A percentile compares a stretch with the other conserved stretches of the same genome.
These are phyloP conservation scores for Tangara arthus DNA, from an alignment of 2,797 vertebrate genomes.

Conservation along the genomic window DNA sequence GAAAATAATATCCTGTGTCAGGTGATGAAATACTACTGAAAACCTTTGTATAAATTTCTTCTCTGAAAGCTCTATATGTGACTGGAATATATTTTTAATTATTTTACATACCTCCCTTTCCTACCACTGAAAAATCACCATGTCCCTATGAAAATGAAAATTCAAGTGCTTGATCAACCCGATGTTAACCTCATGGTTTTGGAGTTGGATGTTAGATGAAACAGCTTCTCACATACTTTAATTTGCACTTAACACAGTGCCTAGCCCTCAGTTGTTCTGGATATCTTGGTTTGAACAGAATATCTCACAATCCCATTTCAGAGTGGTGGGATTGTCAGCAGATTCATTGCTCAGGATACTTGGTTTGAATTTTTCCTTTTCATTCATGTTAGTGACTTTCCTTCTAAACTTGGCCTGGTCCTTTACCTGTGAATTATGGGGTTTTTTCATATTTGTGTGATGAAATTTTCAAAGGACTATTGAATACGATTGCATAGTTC, in stretches of 20 bases:
- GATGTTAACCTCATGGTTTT: accelerated
- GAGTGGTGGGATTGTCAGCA: neutral
- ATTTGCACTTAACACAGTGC: neutral
- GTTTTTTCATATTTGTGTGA: neutral
- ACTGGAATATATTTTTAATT: neutral
- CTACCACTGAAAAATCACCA: neutral
- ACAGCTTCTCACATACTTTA: neutral
- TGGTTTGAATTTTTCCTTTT: neutral
- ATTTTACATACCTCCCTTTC: neutral
- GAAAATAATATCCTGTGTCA: neutral
- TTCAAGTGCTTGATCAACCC: neutral
- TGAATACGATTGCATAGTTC: neutral
- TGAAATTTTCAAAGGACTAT: neutral
- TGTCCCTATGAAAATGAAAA: neutral
- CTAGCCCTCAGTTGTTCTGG: neutral
- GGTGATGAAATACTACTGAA: neutral
- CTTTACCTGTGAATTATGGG: neutral
- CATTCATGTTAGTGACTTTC: neutral
- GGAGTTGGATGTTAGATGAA: neutral
- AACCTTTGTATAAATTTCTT: neutral
- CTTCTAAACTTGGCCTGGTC: neutral
- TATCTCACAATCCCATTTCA: neutral
- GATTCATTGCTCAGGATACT: neutral
- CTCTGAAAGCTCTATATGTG: neutral
- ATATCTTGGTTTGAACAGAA: neutral